Evolutionary conservation across 2,888 invertebrate species (phyloP).

Genomic region (Automeris io): DNA sequence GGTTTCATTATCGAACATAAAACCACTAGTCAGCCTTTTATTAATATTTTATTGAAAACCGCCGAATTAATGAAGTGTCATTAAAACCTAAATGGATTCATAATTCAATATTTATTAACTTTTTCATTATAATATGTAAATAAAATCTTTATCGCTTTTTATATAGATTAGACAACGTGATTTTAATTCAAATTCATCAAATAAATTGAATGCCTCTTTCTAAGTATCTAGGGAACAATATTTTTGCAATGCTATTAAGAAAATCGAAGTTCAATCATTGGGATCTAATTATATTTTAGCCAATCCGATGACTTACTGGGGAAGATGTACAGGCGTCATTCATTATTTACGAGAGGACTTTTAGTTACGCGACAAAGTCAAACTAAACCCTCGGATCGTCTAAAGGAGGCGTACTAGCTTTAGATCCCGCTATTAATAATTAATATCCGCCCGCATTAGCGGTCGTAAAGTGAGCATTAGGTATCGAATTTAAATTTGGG

Average conservation of each 20-base stretch:
- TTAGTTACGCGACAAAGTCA: constrained; percentile 20
- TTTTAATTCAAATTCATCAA: too few relatives aligned
- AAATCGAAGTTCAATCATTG: too few relatives aligned
- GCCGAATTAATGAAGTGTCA: neutral
- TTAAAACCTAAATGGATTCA: neutral
- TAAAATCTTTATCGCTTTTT: too few relatives aligned
- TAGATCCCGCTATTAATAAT: constrained; percentile 17
- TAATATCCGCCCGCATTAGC: constrained; percentile 12
- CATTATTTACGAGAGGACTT: constrained; percentile 25
- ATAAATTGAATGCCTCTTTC: too few relatives aligned
- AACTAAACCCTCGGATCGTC: constrained; percentile 16
- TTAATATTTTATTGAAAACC: neutral
- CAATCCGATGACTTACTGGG: neutral
- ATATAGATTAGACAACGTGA: too few relatives aligned
- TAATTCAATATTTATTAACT: neutral
- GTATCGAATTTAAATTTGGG: neutral
- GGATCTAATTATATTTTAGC: too few relatives aligned
- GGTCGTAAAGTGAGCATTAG: neutral
- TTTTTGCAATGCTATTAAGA: too few relatives aligned
- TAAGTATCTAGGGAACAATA: too few relatives aligned
- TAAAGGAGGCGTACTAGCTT: constrained; percentile 10
- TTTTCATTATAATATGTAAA: too few relatives aligned
- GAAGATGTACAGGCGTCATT: constrained; percentile 14
- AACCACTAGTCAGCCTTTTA: neutral
- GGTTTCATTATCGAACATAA: too few relatives aligned